Conservation (phyloP, 2,888 invertebrate species). For the Meiosimyza decipiens region DNA sequence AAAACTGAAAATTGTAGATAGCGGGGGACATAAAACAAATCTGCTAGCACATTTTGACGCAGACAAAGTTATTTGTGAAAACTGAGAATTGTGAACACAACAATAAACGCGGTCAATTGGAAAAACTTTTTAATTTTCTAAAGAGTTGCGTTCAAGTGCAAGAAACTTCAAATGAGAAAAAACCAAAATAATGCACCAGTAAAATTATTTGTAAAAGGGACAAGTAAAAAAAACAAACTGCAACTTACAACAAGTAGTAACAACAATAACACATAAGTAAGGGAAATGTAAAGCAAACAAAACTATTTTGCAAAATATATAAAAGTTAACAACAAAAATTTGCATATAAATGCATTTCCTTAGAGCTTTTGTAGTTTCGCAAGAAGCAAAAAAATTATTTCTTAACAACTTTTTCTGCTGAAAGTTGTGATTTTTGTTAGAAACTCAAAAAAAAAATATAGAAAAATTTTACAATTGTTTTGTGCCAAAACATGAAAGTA, state of each 20-base stretch:
- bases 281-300: no score
- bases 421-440: no score
- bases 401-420: not conserved
- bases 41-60: no score
- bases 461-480: no score
- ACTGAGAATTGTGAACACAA: conserved; percentile 1
- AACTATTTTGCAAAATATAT: no score
- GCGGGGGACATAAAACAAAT: no score
- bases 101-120: conserved; percentile 32
- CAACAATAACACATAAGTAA: not conserved
- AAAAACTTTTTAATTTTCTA: conserved; percentile 35
- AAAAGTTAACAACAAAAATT: conserved; percentile 6
- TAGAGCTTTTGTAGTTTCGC: not conserved
- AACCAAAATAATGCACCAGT: not conserved
- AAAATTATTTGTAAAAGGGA: no score
- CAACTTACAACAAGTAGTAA: not conserved
- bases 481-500: no score
- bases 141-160: conserved; percentile 28
- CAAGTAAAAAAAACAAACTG: no score
- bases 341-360: conserved; percentile 23
- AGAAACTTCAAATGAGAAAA: conserved; percentile 3
- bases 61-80: not conserved
- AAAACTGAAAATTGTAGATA: no score
- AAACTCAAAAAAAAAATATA: no score
- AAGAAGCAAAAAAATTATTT: not conserved